Evolutionary conservation across 2,113 vertebrate species (phyloP).

Genomic region (Andinoacara biseriatus): DNA sequence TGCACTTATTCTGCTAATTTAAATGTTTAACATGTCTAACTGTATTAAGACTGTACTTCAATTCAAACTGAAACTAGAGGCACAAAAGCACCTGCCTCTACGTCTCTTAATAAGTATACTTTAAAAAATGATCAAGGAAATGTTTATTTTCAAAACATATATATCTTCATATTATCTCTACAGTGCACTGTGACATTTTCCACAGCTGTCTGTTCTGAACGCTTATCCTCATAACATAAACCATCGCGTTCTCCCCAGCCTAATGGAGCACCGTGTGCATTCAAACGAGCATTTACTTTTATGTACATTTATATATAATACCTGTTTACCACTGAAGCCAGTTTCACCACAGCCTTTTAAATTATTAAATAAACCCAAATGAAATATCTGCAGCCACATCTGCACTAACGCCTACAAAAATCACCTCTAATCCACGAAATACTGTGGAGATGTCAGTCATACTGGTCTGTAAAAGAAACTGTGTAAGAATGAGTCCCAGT

Average conservation of each 20-base stretch:
- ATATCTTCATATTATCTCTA: background rate
- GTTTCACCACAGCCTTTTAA: constrained; percentile 6
- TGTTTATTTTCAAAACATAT: background rate
- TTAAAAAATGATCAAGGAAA: background rate
- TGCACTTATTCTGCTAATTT: background rate
- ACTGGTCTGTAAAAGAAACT: constrained; percentile 41
- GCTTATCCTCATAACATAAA: constrained; percentile 1
- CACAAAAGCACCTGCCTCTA: background rate
- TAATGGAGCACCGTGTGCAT: background rate
- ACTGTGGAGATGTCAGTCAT: constrained; percentile 63
- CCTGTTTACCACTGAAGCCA: constrained; percentile 5
- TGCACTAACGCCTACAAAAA: constrained; percentile 61
- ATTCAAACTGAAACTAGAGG: background rate
- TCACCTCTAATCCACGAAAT: constrained; percentile 51
- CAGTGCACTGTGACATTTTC: background rate
- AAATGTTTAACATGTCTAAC: constrained; percentile 6
- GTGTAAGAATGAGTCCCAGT: constrained; percentile 44
- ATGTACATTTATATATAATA: constrained; percentile 4
- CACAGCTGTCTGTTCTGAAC: background rate
- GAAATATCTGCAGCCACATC: constrained; percentile 47
- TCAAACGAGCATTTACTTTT: background rate
- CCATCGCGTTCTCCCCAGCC: background rate
- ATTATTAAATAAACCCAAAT: constrained; percentile 20
- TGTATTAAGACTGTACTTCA: background rate
- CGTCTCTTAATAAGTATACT: background rate